Evolutionary conservation across 2,888 invertebrate species (phyloP).

Genomic region (Scelioninae gen. 2): DNA sequence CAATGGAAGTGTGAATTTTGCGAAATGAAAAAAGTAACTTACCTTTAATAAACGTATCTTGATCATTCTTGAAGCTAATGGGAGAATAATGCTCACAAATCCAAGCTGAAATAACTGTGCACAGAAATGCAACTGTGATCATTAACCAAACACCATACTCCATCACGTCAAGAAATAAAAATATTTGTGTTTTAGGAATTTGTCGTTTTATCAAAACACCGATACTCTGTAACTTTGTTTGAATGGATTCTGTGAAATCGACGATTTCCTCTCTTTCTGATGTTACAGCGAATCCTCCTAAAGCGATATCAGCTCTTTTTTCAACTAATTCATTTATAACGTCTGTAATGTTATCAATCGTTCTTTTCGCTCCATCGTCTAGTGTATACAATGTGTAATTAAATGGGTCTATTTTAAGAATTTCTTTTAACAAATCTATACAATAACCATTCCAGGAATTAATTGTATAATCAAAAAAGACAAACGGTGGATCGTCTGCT

Average conservation of each 20-base stretch:
- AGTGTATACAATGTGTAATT: slow-evolving; percentile 94
- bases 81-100: slow-evolving; percentile 23
- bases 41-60: neutral
- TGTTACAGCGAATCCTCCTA: slow-evolving; percentile 96
- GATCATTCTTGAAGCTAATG: neutral
- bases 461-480: slow-evolving; percentile 80
- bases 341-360: slow-evolving; percentile 87
- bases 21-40: neutral
- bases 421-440: slow-evolving; percentile 92
- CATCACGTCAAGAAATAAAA: slow-evolving; percentile 17
- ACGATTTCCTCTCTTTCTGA: slow-evolving; percentile 96
- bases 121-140: neutral
- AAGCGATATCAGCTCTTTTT: slow-evolving; percentile 92
- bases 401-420: slow-evolving; percentile 81
- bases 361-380: slow-evolving; percentile 78
- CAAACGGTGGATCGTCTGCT: slow-evolving; percentile 89
- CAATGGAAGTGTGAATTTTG: too few relatives aligned
- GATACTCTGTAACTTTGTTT: neutral
- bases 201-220: neutral
- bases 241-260: slow-evolving; percentile 97
- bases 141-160: slow-evolving; percentile 23
- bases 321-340: slow-evolving; percentile 87
- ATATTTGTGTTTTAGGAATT: neutral
- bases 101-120: slow-evolving; percentile 5
- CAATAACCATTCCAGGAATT: slow-evolving; percentile 85